Base-by-base conservation (phyloP, 35 echinoderm and acorn worm species). In the Holothuria glaberrima region DNA sequence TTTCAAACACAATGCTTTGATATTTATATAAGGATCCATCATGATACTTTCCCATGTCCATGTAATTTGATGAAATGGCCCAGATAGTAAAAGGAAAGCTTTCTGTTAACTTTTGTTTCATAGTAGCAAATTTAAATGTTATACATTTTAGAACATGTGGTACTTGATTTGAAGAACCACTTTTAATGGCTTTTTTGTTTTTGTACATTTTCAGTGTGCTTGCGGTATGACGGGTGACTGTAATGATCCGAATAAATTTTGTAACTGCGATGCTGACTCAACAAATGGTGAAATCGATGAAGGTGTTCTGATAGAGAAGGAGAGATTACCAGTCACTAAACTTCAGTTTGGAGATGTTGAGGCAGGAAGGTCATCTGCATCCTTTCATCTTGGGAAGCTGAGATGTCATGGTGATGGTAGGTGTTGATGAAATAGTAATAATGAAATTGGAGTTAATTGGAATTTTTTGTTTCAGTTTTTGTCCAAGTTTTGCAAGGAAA, bases 341-440 rank as follows among this genome's bases (percentile, higher is more conserved):
- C 92, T 97, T 5, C 65, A 90, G 35, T 97, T 97, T 94, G 95
- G 95, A 16, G 90, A 97, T 70, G 89, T 86, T 9, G 67, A 33
- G 50, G 65, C 60, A 34, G 84, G 89, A 5, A 62, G 82, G 18
- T 54, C 50, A 2, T 89, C 86, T 6, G 90, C 92, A 3, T 89
- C 63, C 3, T 91, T 88, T 62, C 34, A 46, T 35, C 92, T 97
- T 56, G 95, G 92, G 48, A 94, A 89, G 18, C 92, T 97, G 3
- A 91, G 59, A 61, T 97, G 95, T 41, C 75, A 68, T 73, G 95
- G 95, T 36, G 90, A 94, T 86, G 92, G 95, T 97, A 34, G 95
- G 73, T 54, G 13, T 54, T 54, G 50, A 54, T 54, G 50, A 9
- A 54, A 17, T 14, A 54, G 50, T 54, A 17, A 54, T 9, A 17